These are phyloP conservation scores for Cladopsammia gracilis DNA, from an alignment of 64 coral and sea anemone genomes.

Conservation along the genomic window DNA sequence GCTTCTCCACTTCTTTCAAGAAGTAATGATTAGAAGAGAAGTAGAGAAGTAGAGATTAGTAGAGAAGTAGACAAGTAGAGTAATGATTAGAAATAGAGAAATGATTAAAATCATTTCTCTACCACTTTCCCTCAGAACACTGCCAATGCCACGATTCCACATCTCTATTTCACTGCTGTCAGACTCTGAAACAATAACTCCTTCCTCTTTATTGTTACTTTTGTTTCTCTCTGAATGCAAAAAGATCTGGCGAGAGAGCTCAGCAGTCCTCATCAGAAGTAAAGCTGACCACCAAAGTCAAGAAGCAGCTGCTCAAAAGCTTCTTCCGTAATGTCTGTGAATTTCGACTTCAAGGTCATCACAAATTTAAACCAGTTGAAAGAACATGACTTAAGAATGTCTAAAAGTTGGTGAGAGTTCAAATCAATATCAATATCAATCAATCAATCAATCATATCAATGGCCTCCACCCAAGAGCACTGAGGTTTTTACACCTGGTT, in stretches of 20 bases:
- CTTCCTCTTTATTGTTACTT: neutral
- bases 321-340: slow-evolving; percentile 31
- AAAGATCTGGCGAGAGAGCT: slow-evolving; percentile 64
- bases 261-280: slow-evolving; percentile 30
- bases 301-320: slow-evolving; percentile 52
- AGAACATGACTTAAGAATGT: slow-evolving; percentile 17
- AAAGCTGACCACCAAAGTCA: slow-evolving; percentile 68
- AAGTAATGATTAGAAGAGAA: too few species aligned
- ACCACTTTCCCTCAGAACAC: slow-evolving; percentile 48
- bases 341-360: slow-evolving; percentile 16
- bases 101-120: slow-evolving; percentile 27
- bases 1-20: slow-evolving; percentile 64
- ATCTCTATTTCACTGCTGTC: slow-evolving; percentile 54
- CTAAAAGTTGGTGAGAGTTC: slow-evolving; percentile 26
- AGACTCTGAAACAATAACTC: slow-evolving; percentile 53
- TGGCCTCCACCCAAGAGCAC: slow-evolving; percentile 43
- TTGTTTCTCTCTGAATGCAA: slow-evolving; percentile 35
- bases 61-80: too few species aligned
- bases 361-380: slow-evolving; percentile 59
- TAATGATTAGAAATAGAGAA: too few species aligned
- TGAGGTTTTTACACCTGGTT: slow-evolving; percentile 16
- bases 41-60: too few species aligned
- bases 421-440: neutral
- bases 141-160: slow-evolving; percentile 37
- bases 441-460: neutral